Percentiles rank a stretch among this genome's conserved stretches.
phyloP scores from a whole-genome alignment of 2,797 vertebrate genomes.

The Enteromius trimaculatus region DNA sequence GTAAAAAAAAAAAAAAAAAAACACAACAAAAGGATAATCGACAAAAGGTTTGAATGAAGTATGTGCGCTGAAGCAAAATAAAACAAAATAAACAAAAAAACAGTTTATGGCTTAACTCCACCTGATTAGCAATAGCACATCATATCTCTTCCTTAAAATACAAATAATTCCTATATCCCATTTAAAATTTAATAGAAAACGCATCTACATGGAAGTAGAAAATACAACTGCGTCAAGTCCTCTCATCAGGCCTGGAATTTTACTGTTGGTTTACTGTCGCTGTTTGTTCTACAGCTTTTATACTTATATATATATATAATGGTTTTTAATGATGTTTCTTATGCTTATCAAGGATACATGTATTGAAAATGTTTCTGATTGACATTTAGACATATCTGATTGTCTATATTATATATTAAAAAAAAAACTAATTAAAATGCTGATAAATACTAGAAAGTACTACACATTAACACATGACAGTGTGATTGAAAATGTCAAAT shows the following conservation, averaged over 20 bases:
- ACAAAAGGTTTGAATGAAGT: not conserved
- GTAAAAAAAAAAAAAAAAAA: not conserved
- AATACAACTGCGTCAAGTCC: not conserved
- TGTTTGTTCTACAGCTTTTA: not conserved
- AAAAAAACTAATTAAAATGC: no score
- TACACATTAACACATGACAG: no score
- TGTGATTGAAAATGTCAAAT: no score
- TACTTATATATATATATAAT: no score
- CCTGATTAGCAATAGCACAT: not conserved
- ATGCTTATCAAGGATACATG: no score
- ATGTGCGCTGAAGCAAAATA: not conserved
- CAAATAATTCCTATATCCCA: not conserved
- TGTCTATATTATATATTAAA: no score
- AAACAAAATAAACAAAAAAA: not conserved
- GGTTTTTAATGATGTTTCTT: no score
- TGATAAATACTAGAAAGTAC: no score
- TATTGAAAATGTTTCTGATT: no score
- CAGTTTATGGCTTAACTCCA: no score
- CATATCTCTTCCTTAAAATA: not conserved
- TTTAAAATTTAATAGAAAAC: not conserved
- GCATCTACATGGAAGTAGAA: not conserved
- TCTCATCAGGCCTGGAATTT: not conserved
- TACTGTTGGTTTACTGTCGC: not conserved
- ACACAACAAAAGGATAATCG: not conserved
- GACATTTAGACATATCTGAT: no score